These are phyloP conservation scores for Subacronicta megacephala DNA, from an alignment of 2,888 invertebrate genomes.

Conservation along the genomic window DNA sequence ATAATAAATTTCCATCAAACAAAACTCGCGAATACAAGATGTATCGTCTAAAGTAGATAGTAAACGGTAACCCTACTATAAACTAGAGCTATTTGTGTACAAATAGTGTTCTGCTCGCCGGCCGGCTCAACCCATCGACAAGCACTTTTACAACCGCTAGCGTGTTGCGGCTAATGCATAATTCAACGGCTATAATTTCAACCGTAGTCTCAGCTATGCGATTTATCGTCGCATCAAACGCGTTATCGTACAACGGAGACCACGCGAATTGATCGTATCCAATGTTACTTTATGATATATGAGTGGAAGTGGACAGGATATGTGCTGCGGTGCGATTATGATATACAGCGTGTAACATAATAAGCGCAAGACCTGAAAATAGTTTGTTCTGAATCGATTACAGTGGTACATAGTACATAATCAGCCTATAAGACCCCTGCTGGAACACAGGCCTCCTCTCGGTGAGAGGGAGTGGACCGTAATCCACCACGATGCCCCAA, in stretches of 20 bases:
- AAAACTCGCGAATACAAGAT: constrained; percentile 21
- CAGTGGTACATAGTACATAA: too few relatives aligned
- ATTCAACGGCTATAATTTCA: constrained; percentile 85
- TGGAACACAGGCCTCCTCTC: too few relatives aligned
- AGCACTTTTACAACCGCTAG: constrained; percentile 78
- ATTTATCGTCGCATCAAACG: constrained; percentile 80
- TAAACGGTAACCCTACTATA: constrained; percentile 42
- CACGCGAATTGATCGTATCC: constrained; percentile 62
- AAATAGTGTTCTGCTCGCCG: constrained; percentile 54
- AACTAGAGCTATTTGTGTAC: constrained; percentile 53
- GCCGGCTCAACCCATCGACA: constrained; percentile 56
- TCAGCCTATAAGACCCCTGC: too few relatives aligned
- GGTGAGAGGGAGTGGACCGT: too few relatives aligned
- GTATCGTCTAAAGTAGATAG: constrained; percentile 8
- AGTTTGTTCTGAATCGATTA: too few relatives aligned
- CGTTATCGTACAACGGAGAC: constrained; percentile 62
- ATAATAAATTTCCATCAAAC: not conserved
- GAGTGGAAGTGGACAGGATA: constrained; percentile 38
- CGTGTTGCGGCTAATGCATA: constrained; percentile 80
- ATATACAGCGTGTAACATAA: constrained; percentile 33
- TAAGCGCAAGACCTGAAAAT: too few relatives aligned
- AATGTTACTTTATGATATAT: constrained; percentile 48
- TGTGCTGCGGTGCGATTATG: constrained; percentile 28
- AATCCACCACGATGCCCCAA: too few relatives aligned
- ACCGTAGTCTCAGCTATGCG: constrained; percentile 77